Base-by-base conservation (phyloP, 2,113 vertebrate genomes). In the Erinaceus europaeus region DNA sequence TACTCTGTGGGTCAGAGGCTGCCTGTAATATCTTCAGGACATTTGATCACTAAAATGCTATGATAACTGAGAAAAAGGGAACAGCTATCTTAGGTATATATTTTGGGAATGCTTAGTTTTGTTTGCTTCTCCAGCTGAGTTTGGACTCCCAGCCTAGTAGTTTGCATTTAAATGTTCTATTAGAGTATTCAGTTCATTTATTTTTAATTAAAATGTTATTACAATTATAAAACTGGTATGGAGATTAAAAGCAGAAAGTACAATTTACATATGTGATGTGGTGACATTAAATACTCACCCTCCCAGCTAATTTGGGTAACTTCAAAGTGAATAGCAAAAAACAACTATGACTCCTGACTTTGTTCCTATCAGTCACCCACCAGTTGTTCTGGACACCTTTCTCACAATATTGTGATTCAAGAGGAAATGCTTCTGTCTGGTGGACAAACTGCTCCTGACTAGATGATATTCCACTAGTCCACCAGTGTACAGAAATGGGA, bases 141-240 rank as follows among this genome's bases (percentile, higher is more conserved):
- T 64, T 81, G 52, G 73, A 61, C 62, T 90, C 80, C 67, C 52
- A 72, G 68, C 53, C 44, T 59, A 23, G 85, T 44, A 67, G 74
- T 76, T 29, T 57, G 23, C 42, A 88, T 85, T 82, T 77, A 68
- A 90, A 76, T 83, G 67, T 94, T 93, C 93, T 64, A 7, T 85
- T 89, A 52, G 20, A 89, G 64, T 90, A 72, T 83, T 79, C 92
- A 83, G 87, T 73, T 94, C 87, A 94, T 94, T 96, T 95, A 92
- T 88, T 90, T 95, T 95, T 93, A 94, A 94, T 94, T 91, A 93
- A 94, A 93, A 57, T 93, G 83, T 93, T 93, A 93, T 93, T 89
- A 93, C 72, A 67, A 92, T 90, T 89, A 89, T 93, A 94, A 95
- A 94, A 91, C 34, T 91, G 40, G 32, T 57, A 29, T 72, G 5